A percentile compares a stretch with the other conserved stretches of the same genome.
Evolutionary conservation across 2,888 invertebrate genomes (phyloP).

Genomic region (Morpho deidamia): DNA sequence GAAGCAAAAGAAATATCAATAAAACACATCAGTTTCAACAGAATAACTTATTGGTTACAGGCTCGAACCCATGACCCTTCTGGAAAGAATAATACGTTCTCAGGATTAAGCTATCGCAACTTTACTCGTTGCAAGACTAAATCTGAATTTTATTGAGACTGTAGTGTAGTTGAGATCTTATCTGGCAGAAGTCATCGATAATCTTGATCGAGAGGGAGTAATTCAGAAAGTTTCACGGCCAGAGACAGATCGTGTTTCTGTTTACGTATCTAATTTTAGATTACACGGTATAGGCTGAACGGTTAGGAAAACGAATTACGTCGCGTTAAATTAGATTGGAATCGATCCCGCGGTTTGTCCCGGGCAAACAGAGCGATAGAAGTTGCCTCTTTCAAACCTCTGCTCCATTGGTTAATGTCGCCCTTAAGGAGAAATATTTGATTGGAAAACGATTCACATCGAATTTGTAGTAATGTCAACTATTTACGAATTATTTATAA

Average conservation of each 20-base stretch:
- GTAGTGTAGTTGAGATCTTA: neutral
- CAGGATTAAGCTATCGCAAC: too few relatives aligned
- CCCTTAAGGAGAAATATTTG: too few relatives aligned
- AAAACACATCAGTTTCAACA: too few relatives aligned
- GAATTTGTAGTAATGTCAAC: too few relatives aligned
- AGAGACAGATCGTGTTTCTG: conserved; percentile 11
- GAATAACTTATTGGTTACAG: too few relatives aligned
- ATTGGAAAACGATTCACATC: too few relatives aligned
- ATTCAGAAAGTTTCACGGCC: conserved; percentile 14
- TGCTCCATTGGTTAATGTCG: neutral
- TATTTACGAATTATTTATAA: too few relatives aligned
- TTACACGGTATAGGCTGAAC: conserved; percentile 14
- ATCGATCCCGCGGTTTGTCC: conserved; percentile 32
- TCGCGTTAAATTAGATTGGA: conserved; percentile 34
- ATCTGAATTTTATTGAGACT: too few relatives aligned
- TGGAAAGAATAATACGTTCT: too few relatives aligned
- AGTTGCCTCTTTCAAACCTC: conserved; percentile 23
- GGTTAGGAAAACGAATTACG: conserved; percentile 30
- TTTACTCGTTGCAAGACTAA: too few relatives aligned
- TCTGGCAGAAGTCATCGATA: conserved; percentile 10
- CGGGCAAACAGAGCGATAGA: conserved; percentile 24
- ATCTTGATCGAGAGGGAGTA: conserved; percentile 15
- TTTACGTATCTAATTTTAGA: conserved; percentile 18
- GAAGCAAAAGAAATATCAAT: too few relatives aligned
- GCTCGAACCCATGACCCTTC: too few relatives aligned